A percentile compares a stretch with the other conserved stretches of the same genome.
Conservation (phyloP, 2,888 invertebrate species). For the Drosophila limbata region DNA sequence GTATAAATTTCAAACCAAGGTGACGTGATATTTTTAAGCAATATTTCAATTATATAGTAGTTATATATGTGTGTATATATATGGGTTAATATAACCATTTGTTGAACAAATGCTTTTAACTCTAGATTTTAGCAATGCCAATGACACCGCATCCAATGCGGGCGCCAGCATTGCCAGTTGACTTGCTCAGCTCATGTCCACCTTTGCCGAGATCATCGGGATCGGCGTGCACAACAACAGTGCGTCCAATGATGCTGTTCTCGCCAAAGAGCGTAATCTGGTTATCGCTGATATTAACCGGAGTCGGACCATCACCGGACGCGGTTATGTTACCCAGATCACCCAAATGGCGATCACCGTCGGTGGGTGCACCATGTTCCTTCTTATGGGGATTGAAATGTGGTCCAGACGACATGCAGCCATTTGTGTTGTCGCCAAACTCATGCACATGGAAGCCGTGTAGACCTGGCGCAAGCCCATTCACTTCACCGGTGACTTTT, state of each 20-base stretch:
- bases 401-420: constrained; percentile 96
- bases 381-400: constrained; percentile 95
- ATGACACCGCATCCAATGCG: constrained; percentile 86
- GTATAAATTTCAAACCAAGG: constrained; percentile 10
- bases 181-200: constrained; percentile 95
- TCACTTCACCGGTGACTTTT: constrained; percentile 92
- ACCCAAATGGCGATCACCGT: constrained; percentile 92
- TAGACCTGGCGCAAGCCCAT: constrained; percentile 91
- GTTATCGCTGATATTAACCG: constrained; percentile 88
- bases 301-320: constrained; percentile 88
- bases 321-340: constrained; percentile 95
- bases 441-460: constrained; percentile 96
- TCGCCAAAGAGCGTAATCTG: constrained; percentile 89
- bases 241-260: constrained; percentile 93
- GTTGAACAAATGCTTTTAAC: neutral
- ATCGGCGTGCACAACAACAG: constrained; percentile 96
- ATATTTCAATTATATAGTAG: constrained; percentile 22
- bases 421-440: constrained; percentile 98
- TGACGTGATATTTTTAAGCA: constrained; percentile 8
- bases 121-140: constrained; percentile 83
- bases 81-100: constrained; percentile 26
- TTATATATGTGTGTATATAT: constrained; percentile 13
- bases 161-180: constrained; percentile 96
- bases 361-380: constrained; percentile 93
- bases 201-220: constrained; percentile 97